Evolutionary conservation across 2,888 invertebrate genomes (phyloP), one percentile per base, ranked within the genome.

Genomic region (Lasioglossum zephyrum): DNA sequence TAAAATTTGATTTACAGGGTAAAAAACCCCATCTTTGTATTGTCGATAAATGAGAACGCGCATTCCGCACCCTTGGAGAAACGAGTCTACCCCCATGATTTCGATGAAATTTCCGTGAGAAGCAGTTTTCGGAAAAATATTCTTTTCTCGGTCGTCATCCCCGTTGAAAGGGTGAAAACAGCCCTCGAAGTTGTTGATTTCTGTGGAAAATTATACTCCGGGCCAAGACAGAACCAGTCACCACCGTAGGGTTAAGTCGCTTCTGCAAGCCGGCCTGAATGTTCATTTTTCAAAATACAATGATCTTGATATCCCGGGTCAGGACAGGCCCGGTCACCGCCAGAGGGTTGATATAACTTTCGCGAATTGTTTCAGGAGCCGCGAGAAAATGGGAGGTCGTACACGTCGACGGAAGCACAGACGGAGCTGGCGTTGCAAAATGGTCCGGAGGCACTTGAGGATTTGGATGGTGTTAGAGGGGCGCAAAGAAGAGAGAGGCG

Each of bases 391-490:
- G 90, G 77, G 2, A 90, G 95, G 44, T 94, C 93, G n/a, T 95
- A 93, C 88, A 93, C 93, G 49, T 95, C 94, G 82, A 94, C 95
- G 63, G 95, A 95, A 87, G 95, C 95, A 11, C 95, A 95, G 83
- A 95, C 95, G 81, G 94, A 94, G 87, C 82, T 83, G 83, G 91
- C 82, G 6, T 70, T 91, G 77, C 88, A 81, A 84, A 92, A 73
- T 49, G 86, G 74, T 31, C 79, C 78, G 41, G 84, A 87, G 47
- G 76, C 80, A 22, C 80, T 89, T 70, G 91, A 88, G 57, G 92
- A 92, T 39, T 72, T 89, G 72, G 93, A 93, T 72, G 94, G 94
- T 73, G 87, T 92, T n/a, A 92, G 94, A 4, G 94, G 94, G 74
- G 94, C 93, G 0, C 85, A 94, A 18, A 91, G 95, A 78, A 91